phyloP scores from a whole-genome alignment of 2,888 invertebrate genomes.

The Rugalucina vietnamica region DNA sequence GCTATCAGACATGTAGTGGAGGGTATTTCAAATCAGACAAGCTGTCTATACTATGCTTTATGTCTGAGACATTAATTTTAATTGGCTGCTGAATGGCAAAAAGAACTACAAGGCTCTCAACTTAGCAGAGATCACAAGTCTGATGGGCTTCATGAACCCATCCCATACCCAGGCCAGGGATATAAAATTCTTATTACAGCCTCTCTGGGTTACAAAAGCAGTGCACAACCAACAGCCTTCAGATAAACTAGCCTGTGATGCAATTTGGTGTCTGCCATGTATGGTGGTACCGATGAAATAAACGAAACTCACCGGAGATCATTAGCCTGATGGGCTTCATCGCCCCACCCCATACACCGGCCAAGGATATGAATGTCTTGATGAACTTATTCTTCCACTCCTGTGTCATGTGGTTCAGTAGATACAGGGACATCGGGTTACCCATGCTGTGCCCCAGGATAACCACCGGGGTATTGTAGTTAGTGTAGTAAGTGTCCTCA shows the following conservation, averaged over 20 bases:
- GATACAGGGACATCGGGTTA: conserved; percentile 93
- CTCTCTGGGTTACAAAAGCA: too few relatives aligned
- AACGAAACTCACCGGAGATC: conserved; percentile 90
- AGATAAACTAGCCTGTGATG: neutral
- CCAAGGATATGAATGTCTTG: conserved; percentile 91
- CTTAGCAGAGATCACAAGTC: conserved; percentile 96
- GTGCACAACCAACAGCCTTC: too few relatives aligned
- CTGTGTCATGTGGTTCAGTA: conserved; percentile 90
- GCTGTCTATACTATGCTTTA: too few relatives aligned
- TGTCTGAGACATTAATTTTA: too few relatives aligned
- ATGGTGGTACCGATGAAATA: neutral
- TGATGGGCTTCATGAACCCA: conserved; percentile 96
- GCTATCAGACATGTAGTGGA: too few relatives aligned
- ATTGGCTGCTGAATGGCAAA: too few relatives aligned
- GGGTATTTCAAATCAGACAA: too few relatives aligned
- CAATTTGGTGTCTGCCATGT: neutral
- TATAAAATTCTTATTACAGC: conserved; percentile 90
- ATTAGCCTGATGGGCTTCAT: conserved; percentile 97
- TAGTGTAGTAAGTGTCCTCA: conserved; percentile 92
- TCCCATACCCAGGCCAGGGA: conserved; percentile 97
- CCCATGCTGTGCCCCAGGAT: conserved; percentile 98
- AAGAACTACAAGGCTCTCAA: too few relatives aligned
- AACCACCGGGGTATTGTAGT: conserved; percentile 91
- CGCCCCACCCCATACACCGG: conserved; percentile 98
- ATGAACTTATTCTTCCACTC: conserved; percentile 97